Conservation (phyloP, 2,888 invertebrate species). For the Osedax frankpressi region DNA sequence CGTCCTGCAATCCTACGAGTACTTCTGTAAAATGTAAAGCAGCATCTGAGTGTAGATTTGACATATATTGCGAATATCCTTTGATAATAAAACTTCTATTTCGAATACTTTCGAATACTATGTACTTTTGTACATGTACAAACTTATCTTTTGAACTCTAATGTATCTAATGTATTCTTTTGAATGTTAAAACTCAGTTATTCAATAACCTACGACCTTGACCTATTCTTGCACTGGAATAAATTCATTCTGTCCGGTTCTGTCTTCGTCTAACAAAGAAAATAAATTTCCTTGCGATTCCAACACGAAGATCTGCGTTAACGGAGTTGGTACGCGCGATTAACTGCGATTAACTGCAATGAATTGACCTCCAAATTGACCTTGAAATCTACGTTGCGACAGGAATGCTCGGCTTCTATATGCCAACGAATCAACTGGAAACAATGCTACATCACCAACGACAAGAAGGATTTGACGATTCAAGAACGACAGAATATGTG, state of each 20-base stretch:
- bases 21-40: background rate
- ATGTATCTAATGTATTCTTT: no score
- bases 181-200: no score
- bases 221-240: constrained; percentile 33
- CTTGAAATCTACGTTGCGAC: background rate
- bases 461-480: constrained; percentile 20
- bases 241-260: constrained; percentile 70
- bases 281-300: constrained; percentile 91
- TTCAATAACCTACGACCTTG: no score
- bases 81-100: constrained; percentile 23
- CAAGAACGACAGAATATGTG: constrained; percentile 55
- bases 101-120: no score
- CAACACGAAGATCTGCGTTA: constrained; percentile 84
- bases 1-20: background rate
- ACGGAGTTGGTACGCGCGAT: constrained; percentile 61
- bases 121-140: no score
- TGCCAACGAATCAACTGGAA: constrained; percentile 84
- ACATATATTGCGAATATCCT: constrained; percentile 55
- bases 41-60: constrained; percentile 66
- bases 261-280: constrained; percentile 60
- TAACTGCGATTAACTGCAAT: no score
- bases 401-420: constrained; percentile 82
- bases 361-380: no score
- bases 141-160: no score
- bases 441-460: constrained; percentile 62